These are phyloP conservation scores for Romanogobio albipinnatus DNA, from an alignment of 2,113 vertebrate species.

Conservation along the genomic window DNA sequence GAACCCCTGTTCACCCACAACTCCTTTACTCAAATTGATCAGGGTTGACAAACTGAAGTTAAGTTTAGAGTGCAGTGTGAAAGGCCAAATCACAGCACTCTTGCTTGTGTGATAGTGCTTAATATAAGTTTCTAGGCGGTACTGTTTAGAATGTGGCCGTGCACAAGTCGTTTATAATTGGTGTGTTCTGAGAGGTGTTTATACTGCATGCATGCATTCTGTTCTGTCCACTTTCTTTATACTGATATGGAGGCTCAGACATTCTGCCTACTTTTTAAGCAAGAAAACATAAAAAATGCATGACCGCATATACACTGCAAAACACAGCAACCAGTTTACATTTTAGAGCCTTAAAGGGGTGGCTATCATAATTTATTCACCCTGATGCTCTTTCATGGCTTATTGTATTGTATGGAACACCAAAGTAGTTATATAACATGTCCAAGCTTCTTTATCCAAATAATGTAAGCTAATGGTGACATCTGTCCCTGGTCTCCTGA, in stretches of 20 bases:
- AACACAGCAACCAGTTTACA: neutral
- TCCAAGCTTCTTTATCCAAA: neutral
- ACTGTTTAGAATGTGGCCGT: neutral
- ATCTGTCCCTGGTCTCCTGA: neutral
- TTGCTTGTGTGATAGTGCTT: neutral
- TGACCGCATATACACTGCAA: neutral
- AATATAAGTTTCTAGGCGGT: neutral
- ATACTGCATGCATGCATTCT: no score
- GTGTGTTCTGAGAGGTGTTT: neutral
- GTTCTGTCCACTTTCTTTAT: neutral
- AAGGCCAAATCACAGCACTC: neutral
- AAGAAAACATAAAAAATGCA: neutral
- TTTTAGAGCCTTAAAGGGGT: neutral
- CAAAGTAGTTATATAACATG: neutral
- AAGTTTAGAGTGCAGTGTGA: slow-evolving; percentile 16
- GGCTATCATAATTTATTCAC: neutral
- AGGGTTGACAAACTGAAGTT: slow-evolving; percentile 32
- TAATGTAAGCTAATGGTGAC: neutral
- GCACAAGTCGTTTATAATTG: neutral
- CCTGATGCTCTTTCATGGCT: neutral
- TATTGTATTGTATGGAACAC: neutral
- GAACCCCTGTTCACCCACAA: slow-evolving; percentile 43
- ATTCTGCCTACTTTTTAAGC: neutral
- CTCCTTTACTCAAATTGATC: slow-evolving; percentile 47
- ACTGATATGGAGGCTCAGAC: neutral